Percentiles rank a stretch among this genome's conserved stretches.
Evolutionary conservation across 2,113 vertebrate species (phyloP).

Genomic region (Solea solea): DNA sequence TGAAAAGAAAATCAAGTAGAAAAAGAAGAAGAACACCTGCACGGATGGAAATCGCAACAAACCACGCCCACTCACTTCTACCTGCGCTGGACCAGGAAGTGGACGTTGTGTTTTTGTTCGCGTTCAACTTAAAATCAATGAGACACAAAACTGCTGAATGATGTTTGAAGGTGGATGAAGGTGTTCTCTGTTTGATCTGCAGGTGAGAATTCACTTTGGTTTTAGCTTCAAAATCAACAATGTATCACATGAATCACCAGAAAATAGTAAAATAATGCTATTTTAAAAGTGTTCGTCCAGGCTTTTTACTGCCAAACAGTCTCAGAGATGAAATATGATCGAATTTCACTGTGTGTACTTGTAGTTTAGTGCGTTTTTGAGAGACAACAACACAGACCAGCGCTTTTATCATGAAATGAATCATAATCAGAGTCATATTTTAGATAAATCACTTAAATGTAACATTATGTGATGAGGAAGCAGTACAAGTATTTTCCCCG

Average conservation of each 20-base stretch:
- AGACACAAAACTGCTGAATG: too few species aligned
- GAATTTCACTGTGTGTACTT: not conserved
- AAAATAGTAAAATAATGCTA: not conserved
- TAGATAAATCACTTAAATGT: too few species aligned
- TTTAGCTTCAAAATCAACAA: not conserved
- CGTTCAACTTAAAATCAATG: not conserved
- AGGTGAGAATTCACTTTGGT: constrained; percentile 7
- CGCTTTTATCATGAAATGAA: not conserved
- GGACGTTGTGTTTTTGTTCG: too few species aligned
- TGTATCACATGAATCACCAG: not conserved
- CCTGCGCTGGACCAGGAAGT: constrained; percentile 55
- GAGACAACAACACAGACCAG: not conserved
- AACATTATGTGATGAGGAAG: not conserved
- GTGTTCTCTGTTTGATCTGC: not conserved
- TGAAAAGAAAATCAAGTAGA: not conserved
- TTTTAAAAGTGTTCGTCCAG: not conserved
- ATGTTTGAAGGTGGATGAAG: not conserved
- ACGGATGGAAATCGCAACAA: not conserved
- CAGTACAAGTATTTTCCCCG: not conserved
- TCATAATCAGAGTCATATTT: too few species aligned
- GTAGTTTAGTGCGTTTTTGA: not conserved
- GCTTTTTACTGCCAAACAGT: too few species aligned
- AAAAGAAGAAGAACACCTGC: too few species aligned
- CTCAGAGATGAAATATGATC: not conserved
- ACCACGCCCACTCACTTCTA: constrained; percentile 27